These are phyloP conservation scores for Hylomyscus alleni DNA, from an alignment of 2,797 vertebrate species.

Conservation along the genomic window DNA sequence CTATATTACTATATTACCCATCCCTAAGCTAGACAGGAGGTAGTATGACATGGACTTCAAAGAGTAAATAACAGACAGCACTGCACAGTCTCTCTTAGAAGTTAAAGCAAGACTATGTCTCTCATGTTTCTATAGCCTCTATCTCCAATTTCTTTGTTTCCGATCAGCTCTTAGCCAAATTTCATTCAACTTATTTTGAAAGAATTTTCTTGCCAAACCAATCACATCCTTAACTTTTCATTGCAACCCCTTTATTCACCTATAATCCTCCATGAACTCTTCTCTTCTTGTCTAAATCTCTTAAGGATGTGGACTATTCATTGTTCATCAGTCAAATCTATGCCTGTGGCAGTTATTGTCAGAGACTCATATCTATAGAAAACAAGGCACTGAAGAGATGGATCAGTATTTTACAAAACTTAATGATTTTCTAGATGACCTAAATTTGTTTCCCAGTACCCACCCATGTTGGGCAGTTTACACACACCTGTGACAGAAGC, in stretches of 20 bases:
- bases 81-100: neutral
- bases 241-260: neutral
- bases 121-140: neutral
- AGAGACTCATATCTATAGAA: neutral
- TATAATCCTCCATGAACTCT: neutral
- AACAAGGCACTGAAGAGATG: neutral
- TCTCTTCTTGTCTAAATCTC: neutral
- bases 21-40: neutral
- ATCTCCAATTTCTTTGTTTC: neutral
- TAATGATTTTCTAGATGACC: neutral
- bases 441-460: neutral
- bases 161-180: neutral
- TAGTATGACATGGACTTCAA: neutral
- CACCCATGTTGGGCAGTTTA: neutral
- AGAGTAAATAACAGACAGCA: neutral
- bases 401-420: neutral
- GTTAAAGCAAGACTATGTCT: neutral
- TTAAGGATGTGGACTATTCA: neutral
- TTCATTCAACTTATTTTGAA: neutral
- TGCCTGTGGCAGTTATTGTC: neutral
- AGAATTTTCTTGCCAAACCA: neutral
- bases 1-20: neutral
- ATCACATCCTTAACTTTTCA: neutral
- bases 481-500: neutral
- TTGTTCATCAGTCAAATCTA: neutral